These are phyloP conservation scores for Pomatostomus ruficeps DNA, from an alignment of 2,113 vertebrate genomes.

Conservation along the genomic window DNA sequence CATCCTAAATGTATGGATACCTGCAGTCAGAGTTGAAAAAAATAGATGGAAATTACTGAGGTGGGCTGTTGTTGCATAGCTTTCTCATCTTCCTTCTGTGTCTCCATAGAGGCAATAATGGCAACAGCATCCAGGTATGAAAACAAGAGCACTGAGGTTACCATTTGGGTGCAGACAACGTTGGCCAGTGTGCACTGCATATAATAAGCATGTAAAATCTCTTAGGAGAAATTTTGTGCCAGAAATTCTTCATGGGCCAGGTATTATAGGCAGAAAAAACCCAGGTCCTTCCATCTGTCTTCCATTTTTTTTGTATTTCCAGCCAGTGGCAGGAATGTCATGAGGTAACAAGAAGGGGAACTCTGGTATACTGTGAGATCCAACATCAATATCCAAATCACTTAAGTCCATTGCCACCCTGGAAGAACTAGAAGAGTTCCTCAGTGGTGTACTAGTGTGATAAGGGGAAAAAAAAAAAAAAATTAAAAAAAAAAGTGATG, in stretches of 20 bases:
- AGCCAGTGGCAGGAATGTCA: not conserved
- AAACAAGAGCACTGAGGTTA: not conserved
- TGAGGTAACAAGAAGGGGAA: not conserved
- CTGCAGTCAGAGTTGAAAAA: not conserved
- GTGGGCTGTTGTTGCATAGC: not conserved
- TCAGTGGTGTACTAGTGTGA: fast-evolving
- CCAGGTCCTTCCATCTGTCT: not conserved
- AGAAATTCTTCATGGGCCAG: not conserved
- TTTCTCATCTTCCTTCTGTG: fast-evolving
- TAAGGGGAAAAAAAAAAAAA: not conserved
- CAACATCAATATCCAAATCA: not conserved
- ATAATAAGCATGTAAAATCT: not conserved
- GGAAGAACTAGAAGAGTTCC: not conserved
- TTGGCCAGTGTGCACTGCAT: not conserved
- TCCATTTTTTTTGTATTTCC: not conserved
- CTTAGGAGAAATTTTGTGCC: not conserved
- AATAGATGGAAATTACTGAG: not conserved
- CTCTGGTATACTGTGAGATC: not conserved
- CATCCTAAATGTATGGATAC: not conserved
- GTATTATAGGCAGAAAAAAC: not conserved
- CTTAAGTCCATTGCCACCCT: not conserved
- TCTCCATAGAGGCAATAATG: not conserved
- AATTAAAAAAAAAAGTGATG: not conserved
- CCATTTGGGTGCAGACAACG: not conserved
- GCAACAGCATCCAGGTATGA: not conserved